Base-by-base conservation (phyloP, 2,797 vertebrate genomes). In the Prunella strophiata region DNA sequence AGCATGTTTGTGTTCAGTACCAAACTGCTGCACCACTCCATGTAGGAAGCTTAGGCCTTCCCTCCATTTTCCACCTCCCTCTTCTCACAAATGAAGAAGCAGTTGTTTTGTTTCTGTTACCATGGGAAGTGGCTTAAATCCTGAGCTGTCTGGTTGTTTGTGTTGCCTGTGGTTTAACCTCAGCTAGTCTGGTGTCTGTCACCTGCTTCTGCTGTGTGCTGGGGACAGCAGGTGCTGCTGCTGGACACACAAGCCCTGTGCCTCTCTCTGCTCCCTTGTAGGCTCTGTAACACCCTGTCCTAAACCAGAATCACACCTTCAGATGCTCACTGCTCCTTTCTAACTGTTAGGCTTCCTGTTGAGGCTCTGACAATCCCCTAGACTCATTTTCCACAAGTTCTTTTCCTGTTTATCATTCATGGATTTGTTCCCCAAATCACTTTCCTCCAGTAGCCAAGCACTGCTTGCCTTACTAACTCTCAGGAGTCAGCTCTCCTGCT, bases 101-200 rank as follows among this genome's bases (percentile, higher is more conserved):
- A 89, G 52, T 43, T 89, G 40, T 52, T 91, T 88, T 92, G 45
- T 75, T 87, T 87, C 36, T 91, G 58, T 94, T 61, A 57, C 26
- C 30, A 71, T 71, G 75, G 57, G 52, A 85, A 67, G 61, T 59
- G 67, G 66, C 77, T 75, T 43, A 78, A 88, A 89, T 68, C 34
- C 80, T 59, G 91, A 86, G n/a, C 80, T 91, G 43, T 27, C 55
- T 55, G 62, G 30, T 66, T 81, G 62, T 75, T 86, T 71, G 51
- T 47, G 3, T 15, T 32, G 51, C 74, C 74, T 3, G 4, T 75
- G 62, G 52, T 85, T 88, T 59, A 59, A 79, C 75, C 52, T 85
- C 1, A 0, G 0, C 43, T 48, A 19, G 14, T 45, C 71, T 76
- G 58, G 40, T 61, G 42, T 71, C 61, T 91, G 79, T 88, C 84